Percentiles rank a stretch among this genome's conserved stretches.
Conservation (phyloP, 2,888 invertebrate species). For the Pandemis heparana region DNA sequence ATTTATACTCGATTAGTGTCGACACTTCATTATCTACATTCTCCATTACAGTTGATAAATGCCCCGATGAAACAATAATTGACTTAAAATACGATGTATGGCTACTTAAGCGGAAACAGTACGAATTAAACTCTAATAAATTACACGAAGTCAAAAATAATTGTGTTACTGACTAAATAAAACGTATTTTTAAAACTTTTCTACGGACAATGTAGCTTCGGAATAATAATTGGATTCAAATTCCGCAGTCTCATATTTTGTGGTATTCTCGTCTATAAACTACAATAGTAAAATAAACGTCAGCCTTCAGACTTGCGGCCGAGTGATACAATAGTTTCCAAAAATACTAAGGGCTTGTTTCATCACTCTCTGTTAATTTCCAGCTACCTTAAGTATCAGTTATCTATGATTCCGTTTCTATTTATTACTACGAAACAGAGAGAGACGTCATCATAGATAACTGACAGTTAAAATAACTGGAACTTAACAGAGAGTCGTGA, state of each 20-base stretch:
- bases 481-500: too few species aligned
- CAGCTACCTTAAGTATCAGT: too few species aligned
- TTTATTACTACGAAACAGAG: too few species aligned
- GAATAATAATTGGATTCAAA: neutral
- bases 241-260: neutral
- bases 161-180: neutral
- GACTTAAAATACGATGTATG: neutral
- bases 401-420: too few species aligned
- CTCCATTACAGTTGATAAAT: constrained; percentile 34
- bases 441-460: too few species aligned
- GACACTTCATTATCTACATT: constrained; percentile 19
- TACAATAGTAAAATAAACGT: too few species aligned
- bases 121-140: constrained; percentile 13
- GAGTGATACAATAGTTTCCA: neutral
- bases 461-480: too few species aligned
- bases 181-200: neutral
- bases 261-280: neutral
- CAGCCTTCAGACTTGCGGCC: neutral
- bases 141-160: neutral
- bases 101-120: constrained; percentile 1
- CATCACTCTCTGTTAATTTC: too few species aligned
- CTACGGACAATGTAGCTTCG: neutral
- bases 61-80: constrained; percentile 13
- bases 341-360: neutral
- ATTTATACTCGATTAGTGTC: constrained; percentile 28